Conservation (phyloP, 2,888 invertebrate genomes). For the Pseudeuparius sepicola region DNA sequence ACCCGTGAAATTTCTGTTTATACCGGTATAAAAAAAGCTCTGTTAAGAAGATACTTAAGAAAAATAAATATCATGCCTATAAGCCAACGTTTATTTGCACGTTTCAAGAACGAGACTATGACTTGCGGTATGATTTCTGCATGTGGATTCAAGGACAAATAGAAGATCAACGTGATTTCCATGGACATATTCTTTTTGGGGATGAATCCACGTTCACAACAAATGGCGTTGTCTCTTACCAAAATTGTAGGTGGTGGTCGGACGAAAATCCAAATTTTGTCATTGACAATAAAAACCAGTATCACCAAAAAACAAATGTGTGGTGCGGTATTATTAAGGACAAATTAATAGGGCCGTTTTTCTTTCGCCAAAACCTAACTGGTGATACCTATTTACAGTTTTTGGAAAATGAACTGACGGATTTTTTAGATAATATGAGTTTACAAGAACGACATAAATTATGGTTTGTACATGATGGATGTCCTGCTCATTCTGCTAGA, state of each 20-base stretch:
- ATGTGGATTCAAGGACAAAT: slow-evolving; percentile 14
- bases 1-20: no score
- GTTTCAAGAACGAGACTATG: slow-evolving; percentile 8
- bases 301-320: no score
- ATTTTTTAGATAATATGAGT: slow-evolving; percentile 1
- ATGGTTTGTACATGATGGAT: slow-evolving; percentile 2
- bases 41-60: neutral
- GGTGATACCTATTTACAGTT: slow-evolving; percentile 7
- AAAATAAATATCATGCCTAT: slow-evolving; percentile 13
- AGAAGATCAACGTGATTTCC: slow-evolving; percentile 13
- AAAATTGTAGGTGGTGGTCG: slow-evolving; percentile 5
- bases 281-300: no score
- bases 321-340: slow-evolving; percentile 10
- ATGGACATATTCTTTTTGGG: slow-evolving; percentile 7
- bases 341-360: slow-evolving; percentile 9
- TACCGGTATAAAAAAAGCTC: no score
- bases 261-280: slow-evolving; percentile 13
- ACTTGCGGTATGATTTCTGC: slow-evolving; percentile 10
- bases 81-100: slow-evolving; percentile 12
- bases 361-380: no score
- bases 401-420: slow-evolving; percentile 3
- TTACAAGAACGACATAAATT: neutral
- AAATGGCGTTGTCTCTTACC: slow-evolving; percentile 13
- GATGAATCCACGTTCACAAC: slow-evolving; percentile 14
- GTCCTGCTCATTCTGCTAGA: slow-evolving; percentile 2